Evolutionary conservation across 1,140 invertebrate genomes (phyloP), one percentile per base, ranked within the genome.

Genomic region (Latrodectus geometricus): DNA sequence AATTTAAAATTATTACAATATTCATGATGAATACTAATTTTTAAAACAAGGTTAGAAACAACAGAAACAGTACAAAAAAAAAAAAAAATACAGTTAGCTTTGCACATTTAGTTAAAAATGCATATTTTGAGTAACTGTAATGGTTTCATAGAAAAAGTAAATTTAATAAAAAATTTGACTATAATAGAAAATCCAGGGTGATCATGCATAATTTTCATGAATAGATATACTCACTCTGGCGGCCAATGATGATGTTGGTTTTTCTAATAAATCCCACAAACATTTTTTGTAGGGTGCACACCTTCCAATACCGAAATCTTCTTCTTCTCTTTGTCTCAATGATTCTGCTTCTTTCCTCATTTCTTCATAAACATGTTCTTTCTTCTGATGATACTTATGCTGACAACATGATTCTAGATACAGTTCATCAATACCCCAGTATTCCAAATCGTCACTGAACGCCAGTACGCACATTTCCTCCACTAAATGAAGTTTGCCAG

Each of bases 381-480:
- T 99, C 84, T 97, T 93, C 92, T 99, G 98, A 91, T 99, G 97
- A 91, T 99, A 99, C 90, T 98, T 99, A 92, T 99, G 97, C 91
- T 99, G 98, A 91, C 98, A 99, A 92, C 98, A 99, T 23, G 96
- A 97, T 92, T 99, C 97, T 88, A 99, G 92, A 91, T 99, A 99
- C 72, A 99, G 93, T 93, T 99, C 98, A 92, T 99, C 97, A 76
- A 99, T 95, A 88, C 97, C 98, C 97, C 97, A 99, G 90, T 99
- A 99, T 91, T 98, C 97, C 89, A 99, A 93, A 92, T 99, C 98
- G 91, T 99, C 98, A 92, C 96, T 97, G 93, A 99, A 99, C 86
- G 97, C 97, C 89, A 99, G 93, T 88, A 99, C 98, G 92, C 98
- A 99, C 97, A 99, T 99, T 92, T 99, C 98, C 91, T 99, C 97